Percentiles rank a stretch among this genome's conserved stretches.
These are phyloP conservation scores for Tringa solitaria DNA, from an alignment of 2,113 vertebrate genomes.

Conservation along the genomic window DNA sequence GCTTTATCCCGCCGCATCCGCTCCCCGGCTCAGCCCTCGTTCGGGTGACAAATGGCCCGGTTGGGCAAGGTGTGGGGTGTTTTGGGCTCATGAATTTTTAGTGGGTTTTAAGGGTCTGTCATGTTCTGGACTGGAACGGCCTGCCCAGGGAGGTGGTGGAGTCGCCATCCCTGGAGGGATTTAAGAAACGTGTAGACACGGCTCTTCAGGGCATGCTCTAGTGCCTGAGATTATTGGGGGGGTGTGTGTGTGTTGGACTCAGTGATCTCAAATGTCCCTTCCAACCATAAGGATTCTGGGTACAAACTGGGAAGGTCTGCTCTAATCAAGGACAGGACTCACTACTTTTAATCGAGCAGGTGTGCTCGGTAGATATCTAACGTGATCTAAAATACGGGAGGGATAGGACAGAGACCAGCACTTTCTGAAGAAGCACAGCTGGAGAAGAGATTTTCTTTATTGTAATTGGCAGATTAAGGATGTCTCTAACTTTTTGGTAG, in stretches of 20 bases:
- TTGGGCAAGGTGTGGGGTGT: neutral
- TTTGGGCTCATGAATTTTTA: neutral
- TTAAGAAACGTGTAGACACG: too few relatives aligned
- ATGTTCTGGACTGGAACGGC: neutral
- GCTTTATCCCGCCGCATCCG: too few relatives aligned
- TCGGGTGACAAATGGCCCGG: neutral
- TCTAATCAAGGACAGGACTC: neutral
- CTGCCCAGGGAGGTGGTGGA: too few relatives aligned
- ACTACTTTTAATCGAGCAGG: neutral
- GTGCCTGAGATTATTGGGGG: too few relatives aligned
- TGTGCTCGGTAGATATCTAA: accelerated
- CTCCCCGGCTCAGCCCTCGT: accelerated
- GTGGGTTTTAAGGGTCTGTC: neutral
- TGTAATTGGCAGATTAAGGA: neutral
- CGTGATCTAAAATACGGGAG: neutral
- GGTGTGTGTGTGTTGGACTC: too few relatives aligned
- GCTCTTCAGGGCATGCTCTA: too few relatives aligned
- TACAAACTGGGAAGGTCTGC: neutral
- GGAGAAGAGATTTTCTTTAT: neutral
- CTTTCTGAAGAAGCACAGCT: neutral
- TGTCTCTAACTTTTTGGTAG: neutral
- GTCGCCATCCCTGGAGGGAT: too few relatives aligned
- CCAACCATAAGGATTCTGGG: too few relatives aligned
- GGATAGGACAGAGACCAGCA: neutral
- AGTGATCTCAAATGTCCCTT: too few relatives aligned